phyloP scores from a whole-genome alignment of 2,888 invertebrate species.

The Exephanes ischioxanthus region DNA sequence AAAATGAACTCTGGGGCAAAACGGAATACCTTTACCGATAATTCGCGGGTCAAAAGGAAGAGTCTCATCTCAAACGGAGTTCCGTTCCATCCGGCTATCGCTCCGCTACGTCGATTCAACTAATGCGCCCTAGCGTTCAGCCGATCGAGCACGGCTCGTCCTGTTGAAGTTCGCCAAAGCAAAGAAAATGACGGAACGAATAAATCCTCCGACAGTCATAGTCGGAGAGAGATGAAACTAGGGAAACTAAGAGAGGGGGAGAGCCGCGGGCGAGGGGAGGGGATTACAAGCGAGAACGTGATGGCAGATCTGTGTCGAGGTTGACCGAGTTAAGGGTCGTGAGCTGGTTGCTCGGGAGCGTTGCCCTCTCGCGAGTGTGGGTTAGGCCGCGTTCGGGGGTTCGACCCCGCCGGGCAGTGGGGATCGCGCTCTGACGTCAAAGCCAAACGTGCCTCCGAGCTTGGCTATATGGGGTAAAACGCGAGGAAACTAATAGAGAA shows the following conservation, averaged over 20 bases:
- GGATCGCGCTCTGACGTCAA: constrained; percentile 69
- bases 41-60: too few species aligned
- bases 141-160: background rate
- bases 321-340: constrained; percentile 84
- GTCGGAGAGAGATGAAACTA: constrained; percentile 1
- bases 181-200: background rate
- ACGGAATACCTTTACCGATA: background rate
- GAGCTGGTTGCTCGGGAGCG: constrained; percentile 73
- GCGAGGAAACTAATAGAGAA: constrained; percentile 14
- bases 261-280: constrained; percentile 3
- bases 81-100: background rate
- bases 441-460: constrained; percentile 42
- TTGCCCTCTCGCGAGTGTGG: constrained; percentile 72
- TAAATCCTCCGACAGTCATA: constrained; percentile 1
- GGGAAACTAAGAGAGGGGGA: background rate
- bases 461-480: background rate
- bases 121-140: background rate
- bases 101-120: background rate
- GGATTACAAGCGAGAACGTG: constrained; percentile 64
- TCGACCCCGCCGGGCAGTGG: constrained; percentile 50
- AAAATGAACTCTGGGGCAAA: background rate
- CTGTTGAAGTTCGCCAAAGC: background rate
- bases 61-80: background rate
- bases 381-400: constrained; percentile 68
- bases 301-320: constrained; percentile 79